phyloP scores from a whole-genome alignment of 2,113 vertebrate genomes.

The Calypte anna region DNA sequence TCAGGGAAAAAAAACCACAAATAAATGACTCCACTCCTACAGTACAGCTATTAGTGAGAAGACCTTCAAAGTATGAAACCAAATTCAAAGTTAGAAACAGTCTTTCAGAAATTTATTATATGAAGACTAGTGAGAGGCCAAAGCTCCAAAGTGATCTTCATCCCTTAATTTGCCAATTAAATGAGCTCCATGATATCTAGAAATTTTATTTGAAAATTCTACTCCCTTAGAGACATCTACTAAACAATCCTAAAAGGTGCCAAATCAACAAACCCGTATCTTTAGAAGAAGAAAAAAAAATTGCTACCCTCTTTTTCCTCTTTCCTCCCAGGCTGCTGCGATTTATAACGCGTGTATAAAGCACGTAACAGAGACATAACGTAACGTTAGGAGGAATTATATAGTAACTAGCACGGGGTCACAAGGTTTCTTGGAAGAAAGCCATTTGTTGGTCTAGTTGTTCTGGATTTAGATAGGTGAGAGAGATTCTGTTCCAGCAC shows the following conservation, averaged over 20 bases:
- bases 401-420: neutral
- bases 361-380: rapidly evolving
- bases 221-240: neutral
- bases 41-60: neutral
- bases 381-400: neutral
- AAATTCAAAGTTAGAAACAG: slow-evolving; percentile 20
- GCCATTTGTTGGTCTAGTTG: neutral
- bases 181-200: neutral
- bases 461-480: neutral
- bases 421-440: neutral
- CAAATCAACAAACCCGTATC: neutral
- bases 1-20: neutral
- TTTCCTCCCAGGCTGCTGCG: neutral
- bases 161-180: neutral
- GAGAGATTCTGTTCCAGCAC: neutral
- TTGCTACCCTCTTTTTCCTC: neutral
- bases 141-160: neutral
- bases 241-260: neutral
- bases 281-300: neutral
- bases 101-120: neutral
- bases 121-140: neutral
- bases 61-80: slow-evolving; percentile 12
- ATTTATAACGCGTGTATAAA: neutral
- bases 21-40: neutral
- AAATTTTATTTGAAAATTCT: neutral